Conservation (phyloP, 37 sponge, comb jelly and placozoan species). For the Amphimedon queenslandica region DNA sequence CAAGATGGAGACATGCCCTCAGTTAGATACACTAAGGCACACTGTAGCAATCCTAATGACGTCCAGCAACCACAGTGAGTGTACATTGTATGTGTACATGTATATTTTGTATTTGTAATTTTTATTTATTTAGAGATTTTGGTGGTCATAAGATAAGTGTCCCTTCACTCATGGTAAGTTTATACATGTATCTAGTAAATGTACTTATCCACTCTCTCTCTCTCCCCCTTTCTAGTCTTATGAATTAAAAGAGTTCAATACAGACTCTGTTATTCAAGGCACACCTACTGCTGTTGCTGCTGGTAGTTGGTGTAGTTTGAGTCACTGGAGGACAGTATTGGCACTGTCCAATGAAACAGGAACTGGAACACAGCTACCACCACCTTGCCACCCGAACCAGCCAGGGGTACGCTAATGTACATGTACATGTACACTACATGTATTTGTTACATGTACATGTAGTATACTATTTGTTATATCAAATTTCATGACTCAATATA, state of each 20-base stretch:
- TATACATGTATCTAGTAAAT: background rate
- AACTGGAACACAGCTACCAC: background rate
- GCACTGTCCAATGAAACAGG: conserved; percentile 16
- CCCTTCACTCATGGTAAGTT: conserved; percentile 1
- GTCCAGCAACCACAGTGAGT: conserved; percentile 55
- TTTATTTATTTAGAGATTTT: conserved; percentile 1
- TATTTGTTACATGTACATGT: no score
- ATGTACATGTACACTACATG: no score
- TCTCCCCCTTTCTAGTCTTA: conserved; percentile 14
- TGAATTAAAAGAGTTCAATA: conserved; percentile 35
- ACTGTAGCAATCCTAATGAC: conserved; percentile 55
- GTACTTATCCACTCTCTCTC: background rate
- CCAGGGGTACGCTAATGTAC: no score
- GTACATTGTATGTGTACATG: background rate
- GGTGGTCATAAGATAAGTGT: background rate
- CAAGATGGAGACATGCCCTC: conserved; percentile 18
- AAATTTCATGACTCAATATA: background rate
- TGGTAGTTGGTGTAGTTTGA: conserved; percentile 10
- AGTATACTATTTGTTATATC: background rate
- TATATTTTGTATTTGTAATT: background rate
- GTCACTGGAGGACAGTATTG: conserved; percentile 27
- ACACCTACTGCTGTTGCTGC: conserved; percentile 3
- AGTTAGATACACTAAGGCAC: conserved; percentile 18
- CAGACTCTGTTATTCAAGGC: conserved; percentile 7
- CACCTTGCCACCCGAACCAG: conserved; percentile 17